A percentile compares a stretch with the other conserved stretches of the same genome.
phyloP scores from a whole-genome alignment of 2,888 invertebrate species.

The Orthosia gracilis region DNA sequence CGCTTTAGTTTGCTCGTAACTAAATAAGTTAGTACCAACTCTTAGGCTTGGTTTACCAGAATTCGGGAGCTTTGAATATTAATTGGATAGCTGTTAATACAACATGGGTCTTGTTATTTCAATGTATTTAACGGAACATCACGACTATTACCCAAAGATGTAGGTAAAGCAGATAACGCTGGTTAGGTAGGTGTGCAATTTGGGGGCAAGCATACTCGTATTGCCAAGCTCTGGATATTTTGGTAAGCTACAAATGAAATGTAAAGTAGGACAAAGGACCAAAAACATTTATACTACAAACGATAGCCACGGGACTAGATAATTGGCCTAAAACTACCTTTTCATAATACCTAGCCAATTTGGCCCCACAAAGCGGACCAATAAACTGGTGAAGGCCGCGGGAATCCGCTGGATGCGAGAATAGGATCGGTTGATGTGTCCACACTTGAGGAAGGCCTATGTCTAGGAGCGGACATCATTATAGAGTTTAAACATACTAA shows the following conservation, averaged over 20 bases:
- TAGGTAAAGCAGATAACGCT: not conserved
- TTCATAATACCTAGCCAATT: not conserved
- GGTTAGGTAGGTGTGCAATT: not conserved
- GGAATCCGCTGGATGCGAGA: not conserved
- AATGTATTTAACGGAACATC: not conserved
- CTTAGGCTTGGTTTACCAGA: conserved; percentile 35
- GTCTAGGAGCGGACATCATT: too few relatives aligned
- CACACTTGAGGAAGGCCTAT: too few relatives aligned
- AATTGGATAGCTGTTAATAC: conserved; percentile 2
- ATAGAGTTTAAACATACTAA: too few relatives aligned
- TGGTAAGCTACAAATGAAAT: not conserved
- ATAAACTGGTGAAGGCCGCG: not conserved
- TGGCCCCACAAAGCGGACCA: too few relatives aligned
- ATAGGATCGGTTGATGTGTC: not conserved
- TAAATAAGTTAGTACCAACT: conserved; percentile 53
- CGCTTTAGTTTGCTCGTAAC: conserved; percentile 55
- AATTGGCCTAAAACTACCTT: not conserved
- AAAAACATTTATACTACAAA: not conserved
- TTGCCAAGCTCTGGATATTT: not conserved
- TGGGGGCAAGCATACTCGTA: not conserved
- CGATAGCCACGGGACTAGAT: not conserved
- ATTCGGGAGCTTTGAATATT: conserved; percentile 32
- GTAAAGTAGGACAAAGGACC: not conserved
- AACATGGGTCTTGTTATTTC: not conserved
- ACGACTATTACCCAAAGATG: not conserved